Percentiles rank a stretch among this genome's conserved stretches.
Conservation (phyloP, 2,888 invertebrate species). For the Cryptus armator region DNA sequence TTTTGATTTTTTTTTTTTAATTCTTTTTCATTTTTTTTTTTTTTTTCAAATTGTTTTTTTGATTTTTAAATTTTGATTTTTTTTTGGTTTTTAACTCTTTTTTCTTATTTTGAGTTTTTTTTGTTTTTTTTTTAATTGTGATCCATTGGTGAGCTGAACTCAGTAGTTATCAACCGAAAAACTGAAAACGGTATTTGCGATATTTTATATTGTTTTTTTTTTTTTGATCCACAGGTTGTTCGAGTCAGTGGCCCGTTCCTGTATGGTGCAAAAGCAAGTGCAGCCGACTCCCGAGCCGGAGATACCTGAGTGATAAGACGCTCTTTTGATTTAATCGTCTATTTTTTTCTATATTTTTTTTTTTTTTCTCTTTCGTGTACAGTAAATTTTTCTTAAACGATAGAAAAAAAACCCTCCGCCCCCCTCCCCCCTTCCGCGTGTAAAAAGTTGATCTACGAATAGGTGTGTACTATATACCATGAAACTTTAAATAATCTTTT, state of each 20-base stretch:
- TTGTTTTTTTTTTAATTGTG: too few species aligned
- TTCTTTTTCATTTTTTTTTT: too few species aligned
- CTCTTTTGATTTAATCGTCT: slow-evolving; percentile 73
- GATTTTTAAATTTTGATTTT: too few species aligned
- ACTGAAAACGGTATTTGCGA: not conserved
- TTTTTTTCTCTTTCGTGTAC: slow-evolving; percentile 79
- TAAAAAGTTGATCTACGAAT: slow-evolving; percentile 83
- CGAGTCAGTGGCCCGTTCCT: slow-evolving; percentile 98
- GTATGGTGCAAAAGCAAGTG: slow-evolving; percentile 94
- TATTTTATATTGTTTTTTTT: too few species aligned
- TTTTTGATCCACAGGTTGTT: slow-evolving; percentile 90
- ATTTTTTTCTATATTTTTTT: slow-evolving; percentile 71
- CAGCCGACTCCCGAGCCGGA: slow-evolving; percentile 89
- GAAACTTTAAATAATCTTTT: slow-evolving; percentile 74
- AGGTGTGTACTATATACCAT: slow-evolving; percentile 82
- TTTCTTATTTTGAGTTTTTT: too few species aligned
- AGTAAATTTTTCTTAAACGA: slow-evolving; percentile 79
- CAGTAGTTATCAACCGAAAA: not conserved
- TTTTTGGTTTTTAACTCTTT: too few species aligned
- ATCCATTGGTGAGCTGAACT: too few species aligned
- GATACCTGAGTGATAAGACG: slow-evolving; percentile 88
- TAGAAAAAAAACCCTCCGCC: slow-evolving; percentile 73
- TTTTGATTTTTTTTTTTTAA: too few species aligned
- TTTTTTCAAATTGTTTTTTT: too few species aligned
- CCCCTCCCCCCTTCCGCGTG: slow-evolving; percentile 73